Conservation (phyloP, 2,888 invertebrate genomes). For the Thereva unica region DNA sequence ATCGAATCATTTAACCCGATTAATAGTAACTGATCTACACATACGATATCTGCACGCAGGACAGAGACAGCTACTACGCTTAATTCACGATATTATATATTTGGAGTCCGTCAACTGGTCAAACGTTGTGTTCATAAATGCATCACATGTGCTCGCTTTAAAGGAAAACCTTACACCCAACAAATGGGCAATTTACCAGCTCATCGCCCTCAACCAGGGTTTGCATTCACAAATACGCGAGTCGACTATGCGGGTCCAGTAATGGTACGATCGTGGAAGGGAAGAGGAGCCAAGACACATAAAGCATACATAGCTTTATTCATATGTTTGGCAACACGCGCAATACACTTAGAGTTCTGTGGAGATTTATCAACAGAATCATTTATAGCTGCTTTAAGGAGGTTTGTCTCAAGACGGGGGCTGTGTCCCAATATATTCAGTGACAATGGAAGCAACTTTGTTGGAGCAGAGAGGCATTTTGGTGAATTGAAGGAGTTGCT, state of each 20-base stretch:
- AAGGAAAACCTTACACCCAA: conserved; percentile 36
- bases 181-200: conserved; percentile 38
- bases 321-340: conserved; percentile 19
- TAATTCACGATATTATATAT: conserved; percentile 21
- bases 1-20: background rate
- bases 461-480: conserved; percentile 34
- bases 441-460: conserved; percentile 24
- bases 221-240: conserved; percentile 36
- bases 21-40: conserved; percentile 4
- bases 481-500: conserved; percentile 21
- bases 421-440: background rate
- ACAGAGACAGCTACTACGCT: background rate
- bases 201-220: background rate
- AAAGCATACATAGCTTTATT: conserved; percentile 21
- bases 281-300: conserved; percentile 4
- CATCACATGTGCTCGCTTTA: conserved; percentile 31
- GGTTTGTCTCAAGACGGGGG: conserved; percentile 37
- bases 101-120: background rate
- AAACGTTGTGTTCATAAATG: conserved; percentile 26
- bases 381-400: conserved; percentile 43
- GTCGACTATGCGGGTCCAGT: conserved; percentile 37
- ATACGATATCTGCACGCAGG: background rate
- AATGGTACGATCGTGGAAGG: conserved; percentile 23
- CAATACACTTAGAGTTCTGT: conserved; percentile 24
- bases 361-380: conserved; percentile 38